A percentile compares a stretch with the other conserved stretches of the same genome.
These are phyloP conservation scores for human DNA, from an alignment of 2,113 vertebrate genomes.

Conservation along the genomic window GRCh38 chr3:16145001-16145500, in stretches of 20 bases:
- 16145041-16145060: background rate
- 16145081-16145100: background rate
- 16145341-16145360: background rate
- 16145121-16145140: background rate
- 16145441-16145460: background rate
- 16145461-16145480: background rate
- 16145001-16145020: background rate
- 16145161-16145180: background rate
- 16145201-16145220: background rate
- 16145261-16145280: background rate
- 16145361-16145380: background rate
- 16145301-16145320: too few species aligned
- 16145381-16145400: background rate
- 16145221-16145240: background rate
- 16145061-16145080: background rate
- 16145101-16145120: background rate
- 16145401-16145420: background rate
- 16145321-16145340: background rate
- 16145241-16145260: background rate
- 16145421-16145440: background rate
- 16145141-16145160: background rate
- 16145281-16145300: background rate
- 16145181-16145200: background rate
- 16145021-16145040: background rate
- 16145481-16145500: background rate